phyloP scores from a whole-genome alignment of 2,113 vertebrate species.

The Rhineura floridana region DNA sequence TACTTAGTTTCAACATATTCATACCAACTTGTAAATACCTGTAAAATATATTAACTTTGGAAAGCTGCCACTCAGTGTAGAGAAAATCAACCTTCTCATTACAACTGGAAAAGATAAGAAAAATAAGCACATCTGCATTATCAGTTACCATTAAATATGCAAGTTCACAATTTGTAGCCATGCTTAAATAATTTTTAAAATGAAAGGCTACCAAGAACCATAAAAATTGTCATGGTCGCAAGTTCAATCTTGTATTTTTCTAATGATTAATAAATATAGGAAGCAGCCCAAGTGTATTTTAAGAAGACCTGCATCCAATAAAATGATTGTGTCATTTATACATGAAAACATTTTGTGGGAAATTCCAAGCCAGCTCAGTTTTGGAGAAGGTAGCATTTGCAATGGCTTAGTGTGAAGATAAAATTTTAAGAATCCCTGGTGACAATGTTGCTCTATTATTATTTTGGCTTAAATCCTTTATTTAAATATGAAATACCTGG shows the following conservation, averaged over 20 bases:
- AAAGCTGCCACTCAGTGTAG: constrained; percentile 55
- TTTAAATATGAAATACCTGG: constrained; percentile 47
- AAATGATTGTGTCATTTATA: constrained; percentile 36
- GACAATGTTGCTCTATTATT: neutral
- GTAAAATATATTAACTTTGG: constrained; percentile 76
- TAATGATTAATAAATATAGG: constrained; percentile 57
- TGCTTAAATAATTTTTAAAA: constrained; percentile 52
- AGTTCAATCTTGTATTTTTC: constrained; percentile 60
- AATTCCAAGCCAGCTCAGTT: constrained; percentile 28
- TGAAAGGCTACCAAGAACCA: constrained; percentile 25
- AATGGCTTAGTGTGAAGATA: constrained; percentile 1
- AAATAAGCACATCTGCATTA: constrained; percentile 61
- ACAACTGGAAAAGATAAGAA: constrained; percentile 54
- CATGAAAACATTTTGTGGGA: constrained; percentile 33
- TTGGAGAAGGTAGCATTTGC: neutral
- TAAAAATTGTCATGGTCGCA: too few species aligned
- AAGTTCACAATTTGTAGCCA: constrained; percentile 27
- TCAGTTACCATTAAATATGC: constrained; percentile 56
- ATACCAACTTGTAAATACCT: constrained; percentile 73
- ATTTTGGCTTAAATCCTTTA: constrained; percentile 45
- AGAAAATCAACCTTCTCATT: constrained; percentile 58
- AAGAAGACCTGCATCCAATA: constrained; percentile 43
- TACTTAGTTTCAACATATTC: neutral
- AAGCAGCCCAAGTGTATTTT: constrained; percentile 46
- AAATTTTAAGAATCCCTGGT: neutral